Evolutionary conservation across 2,113 vertebrate genomes (phyloP), one percentile per base, ranked within the genome.

Genomic region (Tupaia tana): DNA sequence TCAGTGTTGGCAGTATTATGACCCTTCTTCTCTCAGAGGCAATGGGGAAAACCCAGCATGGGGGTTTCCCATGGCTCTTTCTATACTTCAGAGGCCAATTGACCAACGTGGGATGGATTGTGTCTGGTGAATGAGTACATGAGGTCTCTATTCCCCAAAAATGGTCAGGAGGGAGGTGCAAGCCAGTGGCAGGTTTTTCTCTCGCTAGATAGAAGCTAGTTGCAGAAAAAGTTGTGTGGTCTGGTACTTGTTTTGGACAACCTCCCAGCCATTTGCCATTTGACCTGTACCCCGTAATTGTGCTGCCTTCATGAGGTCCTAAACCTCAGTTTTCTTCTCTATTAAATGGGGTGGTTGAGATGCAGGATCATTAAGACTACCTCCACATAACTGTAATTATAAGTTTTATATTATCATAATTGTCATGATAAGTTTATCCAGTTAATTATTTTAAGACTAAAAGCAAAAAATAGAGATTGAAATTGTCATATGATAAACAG

Each of bases 391-490:
- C 54, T 29, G 19, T 19, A n/a, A 58, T 61, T 63, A 27, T 58
- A 83, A 63, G 8, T 90, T 12, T 90, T 29, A 58, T 74, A 73
- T 59, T 59, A 24, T 61, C 73, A 3, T 80, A 69, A 70, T 58
- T 87, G 27, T 34, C 27, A 78, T 84, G 58, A 79, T 52, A 66
- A 2, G 7, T 58, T 89, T 9, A 73, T 27, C 31, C 43, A 34
- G 25, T 43, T 80, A 84, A 84, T 70, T 43, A 59, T 64, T 70
- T 61, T 86, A 91, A 92, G 59, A 91, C 31, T 78, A 89, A 83
- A 87, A 61, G 52, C 25, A 20, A 69, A 52, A 54, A 14, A 9
- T 34, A 56, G 25, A 89, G 54, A 22, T 59, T 59, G 6, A 89
- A 69, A 58, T 80, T 27, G 2, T 59, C 54, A 22, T 79, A 56